These are phyloP conservation scores for Stenolophus ochropezus DNA, from an alignment of 2,888 invertebrate species.

Conservation along the genomic window DNA sequence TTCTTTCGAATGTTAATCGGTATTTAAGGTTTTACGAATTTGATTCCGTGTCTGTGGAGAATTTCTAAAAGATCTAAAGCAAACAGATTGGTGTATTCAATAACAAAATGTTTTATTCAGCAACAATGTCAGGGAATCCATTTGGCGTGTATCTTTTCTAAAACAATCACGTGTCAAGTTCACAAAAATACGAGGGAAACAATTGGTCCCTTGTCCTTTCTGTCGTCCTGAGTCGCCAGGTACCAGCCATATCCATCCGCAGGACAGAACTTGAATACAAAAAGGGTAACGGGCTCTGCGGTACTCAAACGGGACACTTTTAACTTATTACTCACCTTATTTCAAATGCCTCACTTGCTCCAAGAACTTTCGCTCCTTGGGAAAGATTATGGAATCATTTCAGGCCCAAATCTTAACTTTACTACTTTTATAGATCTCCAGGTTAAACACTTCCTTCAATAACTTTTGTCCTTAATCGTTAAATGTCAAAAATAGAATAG, in stretches of 20 bases:
- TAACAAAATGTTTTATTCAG: constrained; percentile 13
- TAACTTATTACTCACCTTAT: background rate
- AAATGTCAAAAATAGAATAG: too few relatives aligned
- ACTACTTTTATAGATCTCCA: too few relatives aligned
- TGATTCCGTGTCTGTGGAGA: too few relatives aligned
- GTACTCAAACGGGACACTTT: background rate
- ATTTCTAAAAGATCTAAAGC: background rate
- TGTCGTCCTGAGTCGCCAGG: constrained; percentile 1
- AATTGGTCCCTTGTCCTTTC: constrained; percentile 29
- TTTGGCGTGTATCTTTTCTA: constrained; percentile 36
- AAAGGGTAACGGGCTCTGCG: background rate
- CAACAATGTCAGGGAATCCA: background rate
- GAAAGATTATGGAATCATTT: too few relatives aligned
- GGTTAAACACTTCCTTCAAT: too few relatives aligned
- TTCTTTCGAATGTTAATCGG: too few relatives aligned
- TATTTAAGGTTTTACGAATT: too few relatives aligned
- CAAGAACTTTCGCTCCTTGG: too few relatives aligned
- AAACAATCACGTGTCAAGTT: constrained; percentile 43
- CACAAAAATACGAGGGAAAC: constrained; percentile 24
- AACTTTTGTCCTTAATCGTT: too few relatives aligned
- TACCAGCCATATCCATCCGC: constrained; percentile 9
- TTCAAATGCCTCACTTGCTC: too few relatives aligned
- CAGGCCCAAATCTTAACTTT: too few relatives aligned
- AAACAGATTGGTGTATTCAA: background rate
- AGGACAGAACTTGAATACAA: constrained; percentile 30